Conservation (phyloP, 2,113 vertebrate species). For the Rhinichthys klamathensis region DNA sequence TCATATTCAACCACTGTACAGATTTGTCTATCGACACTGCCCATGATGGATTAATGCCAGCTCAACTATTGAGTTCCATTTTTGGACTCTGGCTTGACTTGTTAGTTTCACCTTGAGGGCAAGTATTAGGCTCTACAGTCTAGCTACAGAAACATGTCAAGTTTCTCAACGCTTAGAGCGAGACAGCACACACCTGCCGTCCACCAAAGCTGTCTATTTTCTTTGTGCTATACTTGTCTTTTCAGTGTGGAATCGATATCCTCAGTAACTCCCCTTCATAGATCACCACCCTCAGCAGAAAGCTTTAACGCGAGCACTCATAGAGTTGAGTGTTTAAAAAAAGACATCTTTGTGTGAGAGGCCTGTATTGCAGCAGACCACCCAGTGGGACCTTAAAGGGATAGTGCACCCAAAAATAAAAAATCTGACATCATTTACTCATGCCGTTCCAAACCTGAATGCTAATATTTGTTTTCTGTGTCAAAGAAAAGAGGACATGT, state of each 20-base stretch:
- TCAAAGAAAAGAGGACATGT: not conserved
- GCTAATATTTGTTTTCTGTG: too few relatives aligned
- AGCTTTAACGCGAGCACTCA: slow-evolving; percentile 23
- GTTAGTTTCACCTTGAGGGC: slow-evolving; percentile 47
- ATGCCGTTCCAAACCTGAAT: not conserved
- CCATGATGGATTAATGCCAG: not conserved
- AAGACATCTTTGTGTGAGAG: not conserved
- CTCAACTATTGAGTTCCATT: not conserved
- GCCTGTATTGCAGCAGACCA: not conserved
- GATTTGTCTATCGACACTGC: not conserved
- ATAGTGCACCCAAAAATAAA: not conserved
- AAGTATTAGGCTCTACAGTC: not conserved
- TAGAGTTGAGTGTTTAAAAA: slow-evolving; percentile 18
- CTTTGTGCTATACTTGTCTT: not conserved
- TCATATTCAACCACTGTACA: not conserved
- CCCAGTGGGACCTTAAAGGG: not conserved
- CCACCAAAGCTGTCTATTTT: slow-evolving; percentile 29
- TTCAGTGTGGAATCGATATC: slow-evolving; percentile 17
- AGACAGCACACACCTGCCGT: slow-evolving; percentile 26
- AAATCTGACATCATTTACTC: not conserved
- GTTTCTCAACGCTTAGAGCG: not conserved
- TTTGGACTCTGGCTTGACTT: slow-evolving; percentile 47
- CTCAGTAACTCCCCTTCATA: slow-evolving; percentile 14
- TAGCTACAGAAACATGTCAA: not conserved
- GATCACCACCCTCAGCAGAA: slow-evolving; percentile 33